Conservation (phyloP, 2,888 invertebrate genomes). For the Fabriciana adippe region DNA sequence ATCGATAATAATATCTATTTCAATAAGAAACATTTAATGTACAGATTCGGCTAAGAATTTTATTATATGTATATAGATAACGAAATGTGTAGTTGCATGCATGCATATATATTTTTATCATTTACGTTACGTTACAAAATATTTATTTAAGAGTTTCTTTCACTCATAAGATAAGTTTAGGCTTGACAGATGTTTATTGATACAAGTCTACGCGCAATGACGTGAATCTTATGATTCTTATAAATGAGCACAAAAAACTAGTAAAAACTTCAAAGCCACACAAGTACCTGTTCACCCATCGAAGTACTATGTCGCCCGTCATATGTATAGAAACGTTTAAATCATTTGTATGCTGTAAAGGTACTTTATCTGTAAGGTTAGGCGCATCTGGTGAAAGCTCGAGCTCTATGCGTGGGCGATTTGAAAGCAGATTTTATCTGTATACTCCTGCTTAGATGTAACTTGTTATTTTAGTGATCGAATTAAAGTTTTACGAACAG, state of each 20-base stretch:
- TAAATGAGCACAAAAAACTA: background rate
- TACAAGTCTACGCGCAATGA: constrained; percentile 2
- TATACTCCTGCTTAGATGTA: background rate
- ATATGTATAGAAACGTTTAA: constrained; percentile 33
- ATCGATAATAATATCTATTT: too few relatives aligned
- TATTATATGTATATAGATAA: too few relatives aligned
- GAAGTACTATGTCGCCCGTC: constrained; percentile 9
- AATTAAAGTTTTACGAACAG: too few relatives aligned
- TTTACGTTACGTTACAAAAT: background rate
- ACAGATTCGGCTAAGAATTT: too few relatives aligned
- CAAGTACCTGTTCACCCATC: constrained; percentile 1
- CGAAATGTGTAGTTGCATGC: too few relatives aligned
- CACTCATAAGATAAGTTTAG: background rate
- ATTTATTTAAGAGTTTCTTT: too few relatives aligned
- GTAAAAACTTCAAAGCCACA: constrained; percentile 1
- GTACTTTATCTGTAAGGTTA: constrained; percentile 48
- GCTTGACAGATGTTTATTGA: constrained; percentile 18
- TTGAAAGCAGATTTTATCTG: constrained; percentile 13
- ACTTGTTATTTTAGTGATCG: background rate
- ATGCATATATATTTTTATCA: background rate
- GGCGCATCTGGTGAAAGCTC: constrained; percentile 35
- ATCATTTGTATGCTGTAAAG: constrained; percentile 65
- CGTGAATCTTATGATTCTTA: background rate
- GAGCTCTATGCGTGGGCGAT: constrained; percentile 22
- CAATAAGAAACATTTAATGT: too few relatives aligned